These are phyloP conservation scores for Holothuria scabra DNA, from an alignment of 53 echinoderm and acorn worm species.

Conservation along the genomic window DNA sequence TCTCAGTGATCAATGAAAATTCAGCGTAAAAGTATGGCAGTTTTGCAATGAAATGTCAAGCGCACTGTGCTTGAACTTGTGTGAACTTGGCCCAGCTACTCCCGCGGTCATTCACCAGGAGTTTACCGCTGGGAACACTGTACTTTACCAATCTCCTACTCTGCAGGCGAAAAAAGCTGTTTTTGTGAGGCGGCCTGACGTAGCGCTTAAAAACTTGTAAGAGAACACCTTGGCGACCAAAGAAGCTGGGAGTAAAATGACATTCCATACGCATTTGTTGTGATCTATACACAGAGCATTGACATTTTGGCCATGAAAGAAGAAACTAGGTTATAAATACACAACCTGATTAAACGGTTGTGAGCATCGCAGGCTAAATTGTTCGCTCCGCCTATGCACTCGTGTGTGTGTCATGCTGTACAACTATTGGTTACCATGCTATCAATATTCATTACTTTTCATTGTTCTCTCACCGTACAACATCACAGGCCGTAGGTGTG, in stretches of 20 bases:
- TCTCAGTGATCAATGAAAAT: constrained; percentile 41
- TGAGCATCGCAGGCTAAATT: constrained; percentile 11
- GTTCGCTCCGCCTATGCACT: constrained; percentile 42
- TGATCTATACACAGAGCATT: constrained; percentile 53
- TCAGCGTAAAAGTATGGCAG: constrained; percentile 45
- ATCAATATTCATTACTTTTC: constrained; percentile 39
- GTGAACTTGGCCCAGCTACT: constrained; percentile 57
- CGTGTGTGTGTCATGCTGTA: background rate
- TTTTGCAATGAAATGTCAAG: constrained; percentile 49
- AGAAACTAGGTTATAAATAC: constrained; percentile 57
- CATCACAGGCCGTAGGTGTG: constrained; percentile 37
- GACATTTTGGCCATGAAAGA: constrained; percentile 56
- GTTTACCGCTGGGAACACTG: constrained; percentile 56
- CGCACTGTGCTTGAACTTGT: constrained; percentile 55
- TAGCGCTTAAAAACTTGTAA: constrained; percentile 49
- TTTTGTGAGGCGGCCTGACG: constrained; percentile 53
- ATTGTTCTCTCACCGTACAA: constrained; percentile 13
- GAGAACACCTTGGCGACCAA: constrained; percentile 42
- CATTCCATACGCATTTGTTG: constrained; percentile 53
- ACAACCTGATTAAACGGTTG: constrained; percentile 55
- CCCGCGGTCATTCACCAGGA: constrained; percentile 49
- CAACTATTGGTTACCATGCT: background rate
- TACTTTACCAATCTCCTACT: constrained; percentile 53
- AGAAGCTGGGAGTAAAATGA: constrained; percentile 53
- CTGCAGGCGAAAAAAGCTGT: constrained; percentile 44